phyloP scores from a whole-genome alignment of 2,113 vertebrate species.

The Tamias sibiricus region DNA sequence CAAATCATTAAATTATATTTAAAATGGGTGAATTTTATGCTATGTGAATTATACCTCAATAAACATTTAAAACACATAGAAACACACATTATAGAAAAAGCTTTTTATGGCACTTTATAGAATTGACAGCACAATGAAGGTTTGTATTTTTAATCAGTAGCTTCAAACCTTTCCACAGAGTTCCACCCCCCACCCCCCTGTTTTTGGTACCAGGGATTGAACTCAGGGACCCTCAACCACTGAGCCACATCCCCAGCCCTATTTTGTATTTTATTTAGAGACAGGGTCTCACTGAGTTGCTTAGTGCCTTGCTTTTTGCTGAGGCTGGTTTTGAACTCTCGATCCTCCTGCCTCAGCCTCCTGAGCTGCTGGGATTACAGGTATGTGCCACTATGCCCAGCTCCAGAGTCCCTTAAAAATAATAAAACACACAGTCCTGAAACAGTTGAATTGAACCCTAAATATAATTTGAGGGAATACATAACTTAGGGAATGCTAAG shows the following conservation, averaged over 20 bases:
- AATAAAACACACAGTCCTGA: background rate
- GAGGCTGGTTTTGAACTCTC: too few relatives aligned
- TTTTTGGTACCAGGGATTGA: too few relatives aligned
- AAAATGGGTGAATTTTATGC: conserved; percentile 9
- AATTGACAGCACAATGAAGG: background rate
- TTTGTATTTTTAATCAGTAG: background rate
- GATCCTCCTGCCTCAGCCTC: too few relatives aligned
- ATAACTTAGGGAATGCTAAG: background rate
- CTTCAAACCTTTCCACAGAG: background rate
- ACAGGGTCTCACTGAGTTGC: too few relatives aligned
- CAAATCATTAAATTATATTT: conserved; percentile 10
- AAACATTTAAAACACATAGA: conserved; percentile 3
- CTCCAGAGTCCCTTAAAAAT: background rate
- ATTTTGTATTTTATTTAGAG: too few relatives aligned
- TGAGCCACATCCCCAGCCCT: too few relatives aligned
- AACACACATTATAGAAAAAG: background rate
- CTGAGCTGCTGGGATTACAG: too few relatives aligned
- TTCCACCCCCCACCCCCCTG: background rate
- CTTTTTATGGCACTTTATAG: conserved; percentile 17
- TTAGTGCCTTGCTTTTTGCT: too few relatives aligned
- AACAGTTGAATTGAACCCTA: background rate
- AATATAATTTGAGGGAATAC: background rate
- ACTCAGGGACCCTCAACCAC: too few relatives aligned
- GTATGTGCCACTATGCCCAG: too few relatives aligned
- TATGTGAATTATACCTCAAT: conserved; percentile 19